Conservation (phyloP, 2,113 vertebrate genomes). For the Tiliqua scincoides region DNA sequence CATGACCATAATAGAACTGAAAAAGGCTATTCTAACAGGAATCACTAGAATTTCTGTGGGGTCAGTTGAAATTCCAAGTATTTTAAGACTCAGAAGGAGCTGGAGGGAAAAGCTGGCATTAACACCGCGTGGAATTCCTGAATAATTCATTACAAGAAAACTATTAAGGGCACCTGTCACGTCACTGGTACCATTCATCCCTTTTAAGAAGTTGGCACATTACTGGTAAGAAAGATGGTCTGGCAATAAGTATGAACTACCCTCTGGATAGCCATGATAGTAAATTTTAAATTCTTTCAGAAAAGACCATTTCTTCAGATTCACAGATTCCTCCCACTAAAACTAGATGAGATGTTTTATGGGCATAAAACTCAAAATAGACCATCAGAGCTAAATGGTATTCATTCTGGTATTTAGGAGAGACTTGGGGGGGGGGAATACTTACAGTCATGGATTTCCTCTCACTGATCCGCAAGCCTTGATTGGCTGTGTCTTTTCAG, state of each 20-base stretch:
- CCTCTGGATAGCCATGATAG: not conserved
- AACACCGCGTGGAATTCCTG: conserved; percentile 16
- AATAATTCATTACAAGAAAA: conserved; percentile 57
- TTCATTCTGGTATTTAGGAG: not conserved
- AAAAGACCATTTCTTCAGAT: not conserved
- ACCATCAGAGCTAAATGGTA: not conserved
- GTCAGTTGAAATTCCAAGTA: conserved; percentile 19
- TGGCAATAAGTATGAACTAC: not conserved
- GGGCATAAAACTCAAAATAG: not conserved
- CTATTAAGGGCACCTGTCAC: conserved; percentile 47
- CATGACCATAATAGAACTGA: not conserved
- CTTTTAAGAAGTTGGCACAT: conserved; percentile 29
- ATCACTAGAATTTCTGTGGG: not conserved
- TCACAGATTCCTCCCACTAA: not conserved
- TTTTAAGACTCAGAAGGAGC: conserved; percentile 30
- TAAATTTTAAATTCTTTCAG: not conserved
- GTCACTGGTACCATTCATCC: conserved; percentile 39
- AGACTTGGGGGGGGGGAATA: not conserved
- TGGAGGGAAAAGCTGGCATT: conserved; percentile 30
- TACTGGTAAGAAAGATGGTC: conserved; percentile 1
- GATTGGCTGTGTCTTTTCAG: not conserved
- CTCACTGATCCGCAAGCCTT: not conserved
- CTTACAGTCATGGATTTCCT: not conserved
- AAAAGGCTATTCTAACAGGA: conserved; percentile 25
- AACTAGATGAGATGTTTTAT: not conserved